Conservation (phyloP, 1,140 invertebrate genomes). For the Bilobella aurantiaca region DNA sequence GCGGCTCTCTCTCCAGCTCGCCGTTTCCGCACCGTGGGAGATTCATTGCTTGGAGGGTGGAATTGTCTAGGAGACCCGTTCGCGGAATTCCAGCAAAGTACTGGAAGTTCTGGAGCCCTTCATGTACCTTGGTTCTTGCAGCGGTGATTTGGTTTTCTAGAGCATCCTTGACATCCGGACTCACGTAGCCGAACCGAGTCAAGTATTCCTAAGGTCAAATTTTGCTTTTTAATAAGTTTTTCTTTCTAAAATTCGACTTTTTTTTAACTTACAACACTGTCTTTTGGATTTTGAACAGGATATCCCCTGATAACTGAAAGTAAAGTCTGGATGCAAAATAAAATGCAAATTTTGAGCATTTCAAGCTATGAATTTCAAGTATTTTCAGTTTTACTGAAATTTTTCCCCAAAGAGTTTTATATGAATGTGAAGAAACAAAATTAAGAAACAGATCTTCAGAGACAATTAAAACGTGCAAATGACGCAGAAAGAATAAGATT, state of each 20-base stretch:
- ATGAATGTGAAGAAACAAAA: too few species aligned
- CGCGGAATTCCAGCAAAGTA: constrained; percentile 6
- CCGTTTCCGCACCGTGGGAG: constrained; percentile 5
- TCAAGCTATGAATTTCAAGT: too few species aligned
- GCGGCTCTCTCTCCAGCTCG: not conserved
- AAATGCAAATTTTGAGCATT: too few species aligned
- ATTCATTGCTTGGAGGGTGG: not conserved
- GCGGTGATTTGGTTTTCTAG: not conserved
- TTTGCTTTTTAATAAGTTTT: not conserved
- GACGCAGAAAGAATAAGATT: too few species aligned
- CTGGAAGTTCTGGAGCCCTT: constrained; percentile 2
- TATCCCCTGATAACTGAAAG: too few species aligned
- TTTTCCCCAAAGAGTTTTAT: too few species aligned
- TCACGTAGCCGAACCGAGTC: not conserved
- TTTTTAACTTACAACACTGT: not conserved
- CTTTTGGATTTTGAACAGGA: not conserved
- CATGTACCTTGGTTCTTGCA: not conserved
- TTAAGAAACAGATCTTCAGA: too few species aligned
- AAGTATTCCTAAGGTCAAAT: not conserved
- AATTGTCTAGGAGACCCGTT: not conserved
- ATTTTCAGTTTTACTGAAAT: too few species aligned
- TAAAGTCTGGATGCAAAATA: too few species aligned
- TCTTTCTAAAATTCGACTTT: not conserved
- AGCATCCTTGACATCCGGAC: not conserved
- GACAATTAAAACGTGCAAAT: too few species aligned